phyloP scores from a whole-genome alignment of 2,797 vertebrate species.

The Amphiprion clarkii region DNA sequence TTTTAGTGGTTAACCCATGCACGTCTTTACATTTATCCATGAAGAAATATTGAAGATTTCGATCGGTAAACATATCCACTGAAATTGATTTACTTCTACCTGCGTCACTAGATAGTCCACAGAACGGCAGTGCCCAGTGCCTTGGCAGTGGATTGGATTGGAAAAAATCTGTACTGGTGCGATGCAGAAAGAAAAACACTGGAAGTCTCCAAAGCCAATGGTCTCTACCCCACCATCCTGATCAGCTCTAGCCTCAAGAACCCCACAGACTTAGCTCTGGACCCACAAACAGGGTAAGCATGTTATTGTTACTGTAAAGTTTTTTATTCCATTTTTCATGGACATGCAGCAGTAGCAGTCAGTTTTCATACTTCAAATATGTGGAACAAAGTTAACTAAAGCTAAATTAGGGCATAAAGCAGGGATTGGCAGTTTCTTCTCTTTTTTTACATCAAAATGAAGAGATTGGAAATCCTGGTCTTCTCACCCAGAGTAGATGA shows the following conservation, averaged over 20 bases:
- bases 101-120: slow-evolving; percentile 90
- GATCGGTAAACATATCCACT: neutral
- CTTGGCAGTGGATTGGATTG: slow-evolving; percentile 97
- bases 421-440: too few species aligned
- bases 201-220: slow-evolving; percentile 97
- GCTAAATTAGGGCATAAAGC: too few species aligned
- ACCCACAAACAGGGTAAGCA: slow-evolving; percentile 93
- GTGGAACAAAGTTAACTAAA: too few species aligned
- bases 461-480: too few species aligned
- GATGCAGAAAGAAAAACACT: slow-evolving; percentile 95
- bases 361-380: too few species aligned
- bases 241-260: slow-evolving; percentile 93
- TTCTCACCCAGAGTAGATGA: too few species aligned
- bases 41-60: neutral
- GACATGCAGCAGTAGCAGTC: neutral
- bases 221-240: slow-evolving; percentile 94
- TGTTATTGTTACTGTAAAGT: neutral
- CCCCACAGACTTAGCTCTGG: slow-evolving; percentile 92
- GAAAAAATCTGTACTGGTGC: slow-evolving; percentile 99
- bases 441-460: too few species aligned
- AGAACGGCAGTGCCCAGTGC: slow-evolving; percentile 95
- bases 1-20: neutral
- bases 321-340: neutral
- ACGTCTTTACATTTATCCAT: slow-evolving; percentile 4
- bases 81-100: neutral